Evolutionary conservation across 92 coral and sea anemone species (phyloP).

Genomic region (Meandrina meandrites): DNA sequence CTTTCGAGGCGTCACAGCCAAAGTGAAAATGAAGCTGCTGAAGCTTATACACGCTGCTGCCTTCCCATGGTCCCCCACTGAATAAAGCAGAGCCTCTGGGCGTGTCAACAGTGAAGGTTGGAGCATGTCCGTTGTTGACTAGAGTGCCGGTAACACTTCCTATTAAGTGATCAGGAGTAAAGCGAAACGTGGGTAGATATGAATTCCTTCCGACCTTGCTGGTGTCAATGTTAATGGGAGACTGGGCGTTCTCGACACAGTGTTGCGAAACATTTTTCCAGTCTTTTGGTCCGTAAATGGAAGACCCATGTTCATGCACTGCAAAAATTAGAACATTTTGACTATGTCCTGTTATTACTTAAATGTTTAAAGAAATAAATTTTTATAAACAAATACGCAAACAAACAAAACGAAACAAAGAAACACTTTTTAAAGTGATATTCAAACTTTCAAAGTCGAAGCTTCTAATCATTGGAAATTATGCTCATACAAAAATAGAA

Average conservation of each 20-base stretch:
- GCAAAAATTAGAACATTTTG: background rate
- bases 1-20: conserved; percentile 55
- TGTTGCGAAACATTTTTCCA: conserved; percentile 58
- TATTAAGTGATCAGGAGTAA: background rate
- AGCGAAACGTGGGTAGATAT: background rate
- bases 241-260: conserved; percentile 60
- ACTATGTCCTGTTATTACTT: background rate
- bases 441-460: too few relatives aligned
- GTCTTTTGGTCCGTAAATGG: conserved; percentile 66
- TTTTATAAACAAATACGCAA: too few relatives aligned
- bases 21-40: conserved; percentile 71
- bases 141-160: conserved; percentile 49
- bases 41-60: conserved; percentile 26
- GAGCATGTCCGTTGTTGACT: conserved; percentile 72
- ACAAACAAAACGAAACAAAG: too few relatives aligned
- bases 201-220: background rate
- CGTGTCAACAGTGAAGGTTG: conserved; percentile 42
- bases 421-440: too few relatives aligned
- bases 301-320: background rate
- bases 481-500: too few relatives aligned
- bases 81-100: background rate
- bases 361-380: too few relatives aligned
- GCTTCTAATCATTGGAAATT: too few relatives aligned
- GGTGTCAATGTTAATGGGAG: conserved; percentile 71
- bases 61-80: conserved; percentile 35